Evolutionary conservation across 2,113 vertebrate genomes (phyloP).

Genomic region (Ia io): DNA sequence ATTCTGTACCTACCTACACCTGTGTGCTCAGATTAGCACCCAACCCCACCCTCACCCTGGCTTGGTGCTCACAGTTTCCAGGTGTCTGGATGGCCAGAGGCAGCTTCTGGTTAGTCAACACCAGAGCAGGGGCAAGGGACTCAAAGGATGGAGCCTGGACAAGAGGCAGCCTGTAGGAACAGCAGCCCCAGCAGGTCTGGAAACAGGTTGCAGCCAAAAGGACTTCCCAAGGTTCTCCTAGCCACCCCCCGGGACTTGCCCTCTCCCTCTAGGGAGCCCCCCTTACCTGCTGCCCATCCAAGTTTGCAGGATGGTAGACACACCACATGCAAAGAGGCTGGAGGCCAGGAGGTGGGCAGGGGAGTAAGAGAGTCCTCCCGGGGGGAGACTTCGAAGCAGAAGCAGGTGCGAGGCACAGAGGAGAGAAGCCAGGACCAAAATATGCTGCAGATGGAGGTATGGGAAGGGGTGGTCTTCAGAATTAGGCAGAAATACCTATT

Average conservation of each 20-base stretch:
- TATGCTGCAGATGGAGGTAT: slow-evolving; percentile 77
- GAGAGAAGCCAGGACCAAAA: slow-evolving; percentile 85
- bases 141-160: slow-evolving; percentile 89
- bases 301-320: slow-evolving; percentile 86
- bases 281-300: slow-evolving; percentile 87
- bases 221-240: neutral
- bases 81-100: slow-evolving; percentile 25
- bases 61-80: slow-evolving; percentile 81
- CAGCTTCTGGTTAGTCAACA: slow-evolving; percentile 80
- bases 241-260: neutral
- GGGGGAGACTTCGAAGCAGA: slow-evolving; percentile 74
- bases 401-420: slow-evolving; percentile 84
- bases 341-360: slow-evolving; percentile 81
- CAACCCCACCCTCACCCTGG: neutral
- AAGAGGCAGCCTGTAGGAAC: slow-evolving; percentile 84
- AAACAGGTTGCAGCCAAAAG: neutral
- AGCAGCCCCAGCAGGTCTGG: neutral
- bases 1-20: neutral
- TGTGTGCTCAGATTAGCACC: neutral
- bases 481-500: neutral
- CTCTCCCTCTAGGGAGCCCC: neutral
- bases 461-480: neutral
- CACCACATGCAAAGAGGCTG: slow-evolving; percentile 86
- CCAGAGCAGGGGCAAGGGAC: slow-evolving; percentile 85
- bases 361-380: slow-evolving; percentile 52